Evolutionary conservation across 1,140 invertebrate genomes (phyloP).

Genomic region (Conus ventricosus): DNA sequence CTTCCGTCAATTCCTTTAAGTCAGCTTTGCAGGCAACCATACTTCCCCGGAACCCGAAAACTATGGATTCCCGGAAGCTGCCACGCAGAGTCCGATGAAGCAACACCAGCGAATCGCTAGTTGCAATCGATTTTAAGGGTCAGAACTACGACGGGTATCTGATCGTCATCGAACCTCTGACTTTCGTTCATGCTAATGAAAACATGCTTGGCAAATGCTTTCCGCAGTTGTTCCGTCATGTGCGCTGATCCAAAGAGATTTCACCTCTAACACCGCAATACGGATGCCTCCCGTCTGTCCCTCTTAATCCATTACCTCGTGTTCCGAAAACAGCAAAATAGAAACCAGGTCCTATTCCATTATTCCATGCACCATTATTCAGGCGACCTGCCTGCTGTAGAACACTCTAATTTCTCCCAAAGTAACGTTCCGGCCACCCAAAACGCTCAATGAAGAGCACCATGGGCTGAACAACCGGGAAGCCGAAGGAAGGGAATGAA

Average conservation of each 20-base stretch:
- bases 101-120: conserved; percentile 80
- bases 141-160: conserved; percentile 86
- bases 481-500: conserved; percentile 52
- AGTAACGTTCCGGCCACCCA: conserved; percentile 78
- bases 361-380: conserved; percentile 89
- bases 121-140: conserved; percentile 88
- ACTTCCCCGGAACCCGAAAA: conserved; percentile 87
- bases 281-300: conserved; percentile 73
- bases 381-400: conserved; percentile 82
- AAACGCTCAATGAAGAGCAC: conserved; percentile 74
- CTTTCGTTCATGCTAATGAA: conserved; percentile 86
- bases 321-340: conserved; percentile 77
- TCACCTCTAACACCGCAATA: conserved; percentile 67
- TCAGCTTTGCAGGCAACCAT: conserved; percentile 83
- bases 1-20: conserved; percentile 56
- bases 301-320: conserved; percentile 82
- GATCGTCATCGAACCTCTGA: conserved; percentile 87
- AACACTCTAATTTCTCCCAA: conserved; percentile 92
- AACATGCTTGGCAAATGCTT: conserved; percentile 90
- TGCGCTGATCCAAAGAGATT: conserved; percentile 82
- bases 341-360: conserved; percentile 88
- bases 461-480: conserved; percentile 59
- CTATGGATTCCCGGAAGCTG: conserved; percentile 82
- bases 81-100: conserved; percentile 70
- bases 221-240: conserved; percentile 82